Conservation (phyloP, 1,140 invertebrate species). For the Lepidurus apus region DNA sequence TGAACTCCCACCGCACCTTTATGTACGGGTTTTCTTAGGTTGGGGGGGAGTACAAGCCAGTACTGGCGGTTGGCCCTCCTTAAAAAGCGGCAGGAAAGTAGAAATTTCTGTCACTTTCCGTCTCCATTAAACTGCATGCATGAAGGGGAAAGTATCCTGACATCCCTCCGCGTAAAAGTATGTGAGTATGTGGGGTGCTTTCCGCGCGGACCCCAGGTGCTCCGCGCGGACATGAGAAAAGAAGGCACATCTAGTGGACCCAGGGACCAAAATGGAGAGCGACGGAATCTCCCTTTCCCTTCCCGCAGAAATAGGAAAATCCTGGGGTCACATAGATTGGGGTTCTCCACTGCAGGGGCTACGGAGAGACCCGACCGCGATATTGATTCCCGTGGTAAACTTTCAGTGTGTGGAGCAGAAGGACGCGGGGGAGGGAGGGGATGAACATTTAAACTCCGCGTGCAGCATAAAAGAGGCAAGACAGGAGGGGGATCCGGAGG, state of each 20-base stretch:
- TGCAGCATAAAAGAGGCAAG: background rate
- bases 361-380: background rate
- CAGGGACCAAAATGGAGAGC: background rate
- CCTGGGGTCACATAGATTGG: background rate
- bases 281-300: background rate
- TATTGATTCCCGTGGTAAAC: constrained; percentile 10
- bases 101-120: background rate
- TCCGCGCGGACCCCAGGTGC: background rate
- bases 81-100: background rate
- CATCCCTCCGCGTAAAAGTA: background rate
- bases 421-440: background rate
- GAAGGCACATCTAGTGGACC: background rate
- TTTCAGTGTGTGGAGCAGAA: background rate
- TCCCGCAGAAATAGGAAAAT: background rate
- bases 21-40: background rate
- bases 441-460: background rate
- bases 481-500: background rate
- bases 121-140: background rate
- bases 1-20: background rate
- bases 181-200: background rate
- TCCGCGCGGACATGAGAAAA: background rate
- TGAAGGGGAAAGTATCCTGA: background rate
- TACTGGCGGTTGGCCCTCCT: background rate
- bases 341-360: background rate
- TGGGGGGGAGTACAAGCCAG: background rate